Base-by-base conservation (phyloP, 2,888 invertebrate genomes). In the Amphipoea oculea region DNA sequence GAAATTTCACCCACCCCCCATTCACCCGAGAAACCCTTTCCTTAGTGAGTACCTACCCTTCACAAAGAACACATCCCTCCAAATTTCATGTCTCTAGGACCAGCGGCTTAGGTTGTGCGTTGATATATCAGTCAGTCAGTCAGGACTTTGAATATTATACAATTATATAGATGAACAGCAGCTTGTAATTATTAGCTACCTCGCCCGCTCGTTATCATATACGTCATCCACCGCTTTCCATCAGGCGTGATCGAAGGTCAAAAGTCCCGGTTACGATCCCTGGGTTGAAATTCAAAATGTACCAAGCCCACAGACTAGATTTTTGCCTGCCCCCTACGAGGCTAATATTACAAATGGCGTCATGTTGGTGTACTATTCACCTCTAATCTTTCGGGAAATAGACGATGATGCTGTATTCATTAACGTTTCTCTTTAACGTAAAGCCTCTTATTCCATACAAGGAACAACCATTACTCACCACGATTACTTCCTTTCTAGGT, bases 391-490 rank as follows among this genome's bases (percentile, higher is more conserved):
- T 36, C 17, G 1, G 36, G 3, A 63, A 20, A 20, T 63, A 36
- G 20, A 0, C 2, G 7, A 54, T 29, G 5, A 45, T 9, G 45
- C 1, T 4, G 60, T 45, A 4, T 42, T 69, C 20, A 29, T 54
- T 76, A 17, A 11, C 70, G 51, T 69, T 2, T 23, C 9, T 70
- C 17, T 11, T 3, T 29, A 57, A 29, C 57, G 29, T 5, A 48
- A 76, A 72, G 36, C 14, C 20, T 20, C 72, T 72, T 14, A n/a
- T 72, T 20, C n/a, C 36, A n/a, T 20, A 62, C 9, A 73, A 20
- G 14, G 17, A 14, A 12, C 9, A 14, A n/a, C 7, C 9, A 48
- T 20, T 40, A 40, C 3, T 36, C 42, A 72, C 20, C 3, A 45
- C 3, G 23, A 14, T 14, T 63, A 11, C 51, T 12, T 54, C 23